Percentiles rank a stretch among this genome's conserved stretches.
Conservation (phyloP, 1,140 invertebrate species). For the Euura lappo region DNA sequence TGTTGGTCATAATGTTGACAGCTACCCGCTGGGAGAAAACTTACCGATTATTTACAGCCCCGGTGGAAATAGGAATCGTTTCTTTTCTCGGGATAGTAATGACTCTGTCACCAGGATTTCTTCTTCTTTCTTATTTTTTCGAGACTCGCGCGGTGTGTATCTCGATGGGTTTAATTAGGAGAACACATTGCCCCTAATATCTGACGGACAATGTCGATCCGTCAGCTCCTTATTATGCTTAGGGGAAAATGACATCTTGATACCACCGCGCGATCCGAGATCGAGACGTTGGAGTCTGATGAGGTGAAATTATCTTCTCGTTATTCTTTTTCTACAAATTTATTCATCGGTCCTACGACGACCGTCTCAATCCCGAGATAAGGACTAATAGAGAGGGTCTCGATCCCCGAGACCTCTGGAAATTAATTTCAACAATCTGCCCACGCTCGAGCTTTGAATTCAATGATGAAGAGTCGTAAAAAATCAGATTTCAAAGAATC, state of each 20-base stretch:
- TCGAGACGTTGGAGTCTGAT: constrained; percentile 55
- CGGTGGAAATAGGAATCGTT: not conserved
- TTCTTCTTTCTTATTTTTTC: no score
- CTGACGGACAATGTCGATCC: constrained; percentile 54
- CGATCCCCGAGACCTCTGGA: no score
- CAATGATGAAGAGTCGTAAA: no score
- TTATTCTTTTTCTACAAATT: constrained; percentile 41
- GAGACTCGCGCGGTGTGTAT: not conserved
- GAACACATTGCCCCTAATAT: constrained; percentile 60
- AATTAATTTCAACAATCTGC: no score
- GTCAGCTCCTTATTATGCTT: constrained; percentile 44
- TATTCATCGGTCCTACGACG: constrained; percentile 34
- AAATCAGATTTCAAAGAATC: no score
- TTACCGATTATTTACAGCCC: not conserved
- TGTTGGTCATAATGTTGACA: constrained; percentile 3
- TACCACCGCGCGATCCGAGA: constrained; percentile 49
- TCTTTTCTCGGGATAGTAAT: not conserved
- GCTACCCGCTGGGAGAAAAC: not conserved
- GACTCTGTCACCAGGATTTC: not conserved
- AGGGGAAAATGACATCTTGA: constrained; percentile 49
- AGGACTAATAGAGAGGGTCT: constrained; percentile 13
- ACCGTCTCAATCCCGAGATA: constrained; percentile 39
- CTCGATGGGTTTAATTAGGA: constrained; percentile 50
- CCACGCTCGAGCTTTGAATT: no score
- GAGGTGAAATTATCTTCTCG: constrained; percentile 51